These are phyloP conservation scores for Crossaster papposus DNA, from an alignment of 53 echinoderm and acorn worm genomes.

Conservation along the genomic window DNA sequence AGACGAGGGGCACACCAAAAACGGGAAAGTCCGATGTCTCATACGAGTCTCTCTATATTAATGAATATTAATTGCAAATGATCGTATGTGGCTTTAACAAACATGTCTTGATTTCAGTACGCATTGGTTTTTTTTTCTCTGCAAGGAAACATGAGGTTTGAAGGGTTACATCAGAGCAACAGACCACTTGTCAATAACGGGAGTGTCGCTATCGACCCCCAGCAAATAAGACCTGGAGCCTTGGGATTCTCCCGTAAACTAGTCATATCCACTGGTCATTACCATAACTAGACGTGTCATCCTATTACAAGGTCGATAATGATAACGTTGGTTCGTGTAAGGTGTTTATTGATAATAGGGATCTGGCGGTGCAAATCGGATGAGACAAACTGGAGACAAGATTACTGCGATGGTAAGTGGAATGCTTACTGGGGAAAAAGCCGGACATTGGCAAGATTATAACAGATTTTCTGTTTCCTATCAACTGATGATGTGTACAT, in stretches of 20 bases:
- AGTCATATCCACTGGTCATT: background rate
- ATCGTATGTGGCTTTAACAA: too few relatives aligned
- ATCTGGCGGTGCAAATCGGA: background rate
- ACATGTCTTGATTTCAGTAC: too few relatives aligned
- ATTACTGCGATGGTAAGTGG: background rate
- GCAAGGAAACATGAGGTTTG: too few relatives aligned
- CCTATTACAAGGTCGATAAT: background rate
- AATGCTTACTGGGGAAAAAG: background rate
- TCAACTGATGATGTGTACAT: background rate
- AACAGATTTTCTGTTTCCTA: background rate
- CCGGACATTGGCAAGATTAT: background rate
- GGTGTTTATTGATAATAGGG: constrained; percentile 4
- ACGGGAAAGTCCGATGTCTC: too few relatives aligned
- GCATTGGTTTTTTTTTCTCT: too few relatives aligned
- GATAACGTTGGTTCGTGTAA: background rate
- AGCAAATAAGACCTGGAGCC: background rate
- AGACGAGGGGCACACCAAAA: too few relatives aligned
- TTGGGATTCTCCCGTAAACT: background rate
- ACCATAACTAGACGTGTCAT: background rate
- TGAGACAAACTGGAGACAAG: constrained; percentile 1
- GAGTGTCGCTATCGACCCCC: background rate
- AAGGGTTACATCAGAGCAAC: background rate
- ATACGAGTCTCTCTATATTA: too few relatives aligned
- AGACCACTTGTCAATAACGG: background rate
- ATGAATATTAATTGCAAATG: too few relatives aligned